Evolutionary conservation across 2,888 invertebrate species (phyloP).

Genomic region (Nematopogon swammerdamellus): DNA sequence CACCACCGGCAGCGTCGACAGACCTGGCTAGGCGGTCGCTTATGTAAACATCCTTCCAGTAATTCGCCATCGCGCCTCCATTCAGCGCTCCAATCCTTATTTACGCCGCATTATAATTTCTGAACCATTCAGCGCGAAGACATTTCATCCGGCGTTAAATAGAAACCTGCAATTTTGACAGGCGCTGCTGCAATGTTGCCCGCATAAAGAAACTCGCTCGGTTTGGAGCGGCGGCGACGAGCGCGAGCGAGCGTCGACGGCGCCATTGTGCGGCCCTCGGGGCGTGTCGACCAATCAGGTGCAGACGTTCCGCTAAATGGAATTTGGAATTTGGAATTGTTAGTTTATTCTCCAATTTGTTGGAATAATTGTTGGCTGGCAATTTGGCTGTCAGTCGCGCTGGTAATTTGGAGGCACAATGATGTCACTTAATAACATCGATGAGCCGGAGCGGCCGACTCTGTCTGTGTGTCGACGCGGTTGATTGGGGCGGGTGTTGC

Average conservation of each 20-base stretch:
- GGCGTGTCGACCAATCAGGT: constrained; percentile 49
- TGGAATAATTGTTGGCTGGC: constrained; percentile 25
- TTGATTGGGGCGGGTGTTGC: background rate
- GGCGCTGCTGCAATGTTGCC: background rate
- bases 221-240: no score
- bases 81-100: background rate
- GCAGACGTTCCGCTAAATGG: constrained; percentile 41
- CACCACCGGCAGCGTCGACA: no score
- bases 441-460: background rate
- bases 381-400: constrained; percentile 27
- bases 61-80: background rate
- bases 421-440: constrained; percentile 18
- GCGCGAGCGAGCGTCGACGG: background rate
- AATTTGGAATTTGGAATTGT: constrained; percentile 27
- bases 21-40: no score
- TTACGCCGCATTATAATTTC: background rate
- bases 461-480: background rate
- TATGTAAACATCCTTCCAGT: background rate
- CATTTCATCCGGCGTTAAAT: background rate
- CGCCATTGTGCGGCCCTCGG: constrained; percentile 7
- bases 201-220: background rate
- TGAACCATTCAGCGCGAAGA: background rate
- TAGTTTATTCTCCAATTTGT: background rate
- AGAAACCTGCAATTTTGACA: background rate
- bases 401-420: constrained; percentile 46